Evolutionary conservation across 2,113 vertebrate species (phyloP), one percentile per base, ranked within the genome.

Genomic region (Vicugna pacos): DNA sequence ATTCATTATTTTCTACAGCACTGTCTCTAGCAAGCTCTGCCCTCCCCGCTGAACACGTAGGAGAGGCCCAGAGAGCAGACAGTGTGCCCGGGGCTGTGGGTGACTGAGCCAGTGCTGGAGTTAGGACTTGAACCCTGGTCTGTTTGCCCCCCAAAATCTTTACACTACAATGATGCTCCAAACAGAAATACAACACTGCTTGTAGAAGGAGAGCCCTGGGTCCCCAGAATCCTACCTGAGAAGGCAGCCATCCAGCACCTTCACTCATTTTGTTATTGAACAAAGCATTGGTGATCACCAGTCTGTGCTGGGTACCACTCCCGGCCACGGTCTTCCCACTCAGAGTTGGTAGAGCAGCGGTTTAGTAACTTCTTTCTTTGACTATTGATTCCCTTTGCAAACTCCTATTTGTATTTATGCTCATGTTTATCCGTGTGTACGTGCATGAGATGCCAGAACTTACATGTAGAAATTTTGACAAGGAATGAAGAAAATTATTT

Each of bases 401-500:
- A 89, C 5, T 80, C 93, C 38, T 22, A 35, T 48, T 65, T 72
- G 10, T 15, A 35, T 83, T 20, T 62, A 80, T 9, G 58, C 42
- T n/a, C 58, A 8, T 30, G 8, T 79, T 69, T 81, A 50, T 88
- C 35, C 48, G 13, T n/a, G 22, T 60, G 0, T 50, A 4, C 50
- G 26, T 64, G 7, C 46, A 35, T 17, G 32, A 48, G 28, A 19
- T 54, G 16, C 79, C 86, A 60, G 58, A 89, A 79, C 56, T 77
- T 42, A 19, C 65, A 24, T 3, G 3, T 46, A 50, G 4, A 65
- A 58, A 65, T 64, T 62, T 81, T 62, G n/a, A 89, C 72, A 72
- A 32, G 88, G 76, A 67, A 84, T n/a, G 50, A 91, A 91, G 80
- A 84, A 87, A 89, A 52, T 30, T 26, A 48, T 69, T 73, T 88